These are phyloP conservation scores for Onthophagus sagittarius DNA, from an alignment of 2,888 invertebrate genomes.

Conservation along the genomic window DNA sequence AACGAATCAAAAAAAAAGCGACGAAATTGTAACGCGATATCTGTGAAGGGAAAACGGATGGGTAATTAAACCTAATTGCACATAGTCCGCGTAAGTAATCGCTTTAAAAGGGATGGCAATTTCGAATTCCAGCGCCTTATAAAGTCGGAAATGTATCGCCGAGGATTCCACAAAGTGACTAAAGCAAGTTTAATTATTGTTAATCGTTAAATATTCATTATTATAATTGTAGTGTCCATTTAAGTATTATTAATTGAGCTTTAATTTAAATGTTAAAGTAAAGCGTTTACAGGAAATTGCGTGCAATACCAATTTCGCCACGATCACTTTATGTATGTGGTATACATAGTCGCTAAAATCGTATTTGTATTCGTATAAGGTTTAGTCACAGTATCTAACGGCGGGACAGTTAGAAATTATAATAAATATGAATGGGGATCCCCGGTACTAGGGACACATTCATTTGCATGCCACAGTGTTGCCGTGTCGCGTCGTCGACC, in stretches of 20 bases:
- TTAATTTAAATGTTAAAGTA: no score
- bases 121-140: not conserved
- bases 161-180: not conserved
- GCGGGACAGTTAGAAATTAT: not conserved
- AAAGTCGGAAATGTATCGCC: not conserved
- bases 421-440: not conserved
- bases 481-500: not conserved
- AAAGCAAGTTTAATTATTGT: not conserved
- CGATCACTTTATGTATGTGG: no score
- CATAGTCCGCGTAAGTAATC: not conserved
- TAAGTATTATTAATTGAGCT: no score
- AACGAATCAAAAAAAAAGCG: not conserved
- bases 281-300: no score
- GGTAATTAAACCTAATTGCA: not conserved
- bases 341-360: no score
- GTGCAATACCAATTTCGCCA: no score
- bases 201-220: not conserved
- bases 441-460: not conserved
- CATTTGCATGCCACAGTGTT: not conserved
- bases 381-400: not conserved
- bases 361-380: not conserved
- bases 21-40: not conserved
- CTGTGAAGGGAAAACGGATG: not conserved
- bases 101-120: not conserved
- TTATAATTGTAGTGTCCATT: not conserved